Evolutionary conservation across 2,797 vertebrate species (phyloP).

Genomic region (Miichthys miiuy): DNA sequence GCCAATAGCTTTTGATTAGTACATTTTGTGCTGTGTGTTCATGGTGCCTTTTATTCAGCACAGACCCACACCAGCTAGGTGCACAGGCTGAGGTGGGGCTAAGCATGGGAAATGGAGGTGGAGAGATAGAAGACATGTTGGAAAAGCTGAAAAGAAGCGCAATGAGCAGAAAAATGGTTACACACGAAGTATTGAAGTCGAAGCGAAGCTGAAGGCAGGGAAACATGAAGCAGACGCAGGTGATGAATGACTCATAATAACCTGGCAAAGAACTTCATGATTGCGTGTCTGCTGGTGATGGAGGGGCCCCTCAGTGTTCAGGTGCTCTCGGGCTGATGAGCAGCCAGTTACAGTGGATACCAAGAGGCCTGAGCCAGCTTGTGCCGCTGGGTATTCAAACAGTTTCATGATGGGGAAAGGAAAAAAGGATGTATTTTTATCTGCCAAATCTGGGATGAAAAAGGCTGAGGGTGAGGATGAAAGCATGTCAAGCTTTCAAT

Average conservation of each 20-base stretch:
- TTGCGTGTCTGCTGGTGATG: conserved; percentile 74
- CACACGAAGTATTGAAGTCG: conserved; percentile 59
- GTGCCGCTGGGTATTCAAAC: conserved; percentile 25
- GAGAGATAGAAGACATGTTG: conserved; percentile 41
- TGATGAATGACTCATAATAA: conserved; percentile 84
- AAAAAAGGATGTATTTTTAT: conserved; percentile 43
- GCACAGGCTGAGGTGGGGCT: conserved; percentile 9
- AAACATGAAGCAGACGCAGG: conserved; percentile 46
- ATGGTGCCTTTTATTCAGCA: conserved; percentile 6
- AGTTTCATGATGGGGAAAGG: conserved; percentile 26
- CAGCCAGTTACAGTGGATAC: conserved; percentile 30
- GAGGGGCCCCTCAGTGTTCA: conserved; percentile 68
- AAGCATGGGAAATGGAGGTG: background rate
- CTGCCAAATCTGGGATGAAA: conserved; percentile 57
- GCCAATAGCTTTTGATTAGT: conserved; percentile 55
- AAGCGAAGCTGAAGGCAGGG: conserved; percentile 55
- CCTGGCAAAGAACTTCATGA: conserved; percentile 62
- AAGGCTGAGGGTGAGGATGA: conserved; percentile 31
- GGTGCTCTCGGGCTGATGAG: conserved; percentile 63
- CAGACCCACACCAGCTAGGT: conserved; percentile 28
- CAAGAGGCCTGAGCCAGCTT: conserved; percentile 30
- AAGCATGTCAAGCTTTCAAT: conserved; percentile 37
- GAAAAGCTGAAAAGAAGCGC: conserved; percentile 51
- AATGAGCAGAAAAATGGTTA: conserved; percentile 61
- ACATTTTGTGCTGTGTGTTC: conserved; percentile 37